Evolutionary conservation across 2,888 invertebrate species (phyloP).

Genomic region (Alloplasta piceator): DNA sequence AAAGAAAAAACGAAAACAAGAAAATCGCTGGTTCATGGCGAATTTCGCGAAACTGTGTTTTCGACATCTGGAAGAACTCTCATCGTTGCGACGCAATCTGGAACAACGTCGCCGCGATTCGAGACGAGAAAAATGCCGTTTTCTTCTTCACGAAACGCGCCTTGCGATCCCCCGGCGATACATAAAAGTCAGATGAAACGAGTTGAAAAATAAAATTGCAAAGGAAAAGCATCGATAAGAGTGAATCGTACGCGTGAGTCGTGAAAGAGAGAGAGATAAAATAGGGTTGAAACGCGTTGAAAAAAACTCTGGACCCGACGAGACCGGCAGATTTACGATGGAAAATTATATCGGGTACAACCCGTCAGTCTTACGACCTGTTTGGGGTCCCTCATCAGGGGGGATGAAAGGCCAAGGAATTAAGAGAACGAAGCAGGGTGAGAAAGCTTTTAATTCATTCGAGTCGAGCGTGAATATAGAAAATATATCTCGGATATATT

Average conservation of each 20-base stretch:
- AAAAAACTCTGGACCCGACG: background rate
- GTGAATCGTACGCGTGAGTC: background rate
- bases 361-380: background rate
- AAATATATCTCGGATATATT: too few relatives aligned
- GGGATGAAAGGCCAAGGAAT: background rate
- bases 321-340: conserved; percentile 34
- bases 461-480: conserved; percentile 23
- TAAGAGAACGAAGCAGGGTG: background rate
- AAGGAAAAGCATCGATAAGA: background rate
- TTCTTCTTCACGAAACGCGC: too few relatives aligned
- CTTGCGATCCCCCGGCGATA: background rate
- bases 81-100: too few relatives aligned
- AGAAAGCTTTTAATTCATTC: conserved; percentile 19
- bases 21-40: too few relatives aligned
- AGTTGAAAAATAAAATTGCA: background rate
- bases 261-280: background rate
- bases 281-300: background rate
- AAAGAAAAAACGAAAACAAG: too few relatives aligned
- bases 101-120: too few relatives aligned
- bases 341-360: background rate
- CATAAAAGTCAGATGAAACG: background rate
- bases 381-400: background rate
- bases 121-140: too few relatives aligned
- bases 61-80: too few relatives aligned
- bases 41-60: too few relatives aligned